Conservation (phyloP, 1,140 invertebrate genomes). For the Lasioglossum baleicum region DNA sequence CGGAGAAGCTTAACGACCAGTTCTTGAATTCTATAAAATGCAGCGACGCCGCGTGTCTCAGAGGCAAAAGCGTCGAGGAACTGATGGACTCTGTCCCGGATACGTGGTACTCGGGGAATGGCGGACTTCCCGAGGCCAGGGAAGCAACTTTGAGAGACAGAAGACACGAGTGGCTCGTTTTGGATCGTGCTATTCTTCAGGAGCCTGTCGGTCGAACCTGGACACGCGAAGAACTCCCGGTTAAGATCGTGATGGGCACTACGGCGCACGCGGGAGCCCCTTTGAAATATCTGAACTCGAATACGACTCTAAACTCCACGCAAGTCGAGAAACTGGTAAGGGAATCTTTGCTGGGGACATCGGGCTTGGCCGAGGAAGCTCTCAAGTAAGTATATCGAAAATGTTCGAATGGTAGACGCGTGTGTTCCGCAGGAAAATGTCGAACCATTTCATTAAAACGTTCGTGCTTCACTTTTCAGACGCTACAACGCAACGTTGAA, state of each 20-base stretch:
- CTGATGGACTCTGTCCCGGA: constrained; percentile 85
- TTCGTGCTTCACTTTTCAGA: constrained; percentile 60
- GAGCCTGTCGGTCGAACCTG: constrained; percentile 84
- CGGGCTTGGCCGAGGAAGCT: constrained; percentile 82
- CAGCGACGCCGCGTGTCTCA: constrained; percentile 82
- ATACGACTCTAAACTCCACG: constrained; percentile 83
- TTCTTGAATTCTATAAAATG: constrained; percentile 82
- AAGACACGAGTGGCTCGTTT: constrained; percentile 87
- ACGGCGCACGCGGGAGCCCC: constrained; percentile 86
- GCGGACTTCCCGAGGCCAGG: constrained; percentile 81
- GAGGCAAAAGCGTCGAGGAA: constrained; percentile 82
- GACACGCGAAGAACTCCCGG: constrained; percentile 77
- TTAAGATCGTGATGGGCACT: constrained; percentile 85
- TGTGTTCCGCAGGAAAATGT: not conserved
- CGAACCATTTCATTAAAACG: not conserved
- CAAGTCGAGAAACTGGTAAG: constrained; percentile 83
- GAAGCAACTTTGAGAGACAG: constrained; percentile 79
- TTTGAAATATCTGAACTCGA: constrained; percentile 80
- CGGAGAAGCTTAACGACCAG: constrained; percentile 82
- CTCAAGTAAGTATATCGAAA: constrained; percentile 68
- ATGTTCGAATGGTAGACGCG: not conserved
- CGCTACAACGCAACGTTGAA: constrained; percentile 85
- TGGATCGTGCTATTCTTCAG: constrained; percentile 85
- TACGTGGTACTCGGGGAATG: constrained; percentile 83
- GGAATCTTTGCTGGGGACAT: constrained; percentile 83